phyloP scores from a whole-genome alignment of 2,888 invertebrate genomes.

The Ischnus inquisitorius region DNA sequence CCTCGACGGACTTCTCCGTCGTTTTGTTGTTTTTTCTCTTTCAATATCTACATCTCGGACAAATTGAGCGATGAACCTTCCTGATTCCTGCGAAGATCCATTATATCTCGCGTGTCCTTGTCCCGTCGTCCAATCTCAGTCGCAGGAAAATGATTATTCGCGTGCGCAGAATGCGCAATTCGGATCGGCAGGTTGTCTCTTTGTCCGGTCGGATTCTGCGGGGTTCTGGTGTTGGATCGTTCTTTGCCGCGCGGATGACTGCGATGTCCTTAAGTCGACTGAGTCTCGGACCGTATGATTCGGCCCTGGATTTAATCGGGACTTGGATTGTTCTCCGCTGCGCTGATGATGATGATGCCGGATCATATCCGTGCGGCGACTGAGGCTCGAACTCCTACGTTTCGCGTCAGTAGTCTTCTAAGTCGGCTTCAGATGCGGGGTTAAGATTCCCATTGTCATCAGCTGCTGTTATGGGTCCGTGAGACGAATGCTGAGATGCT shows the following conservation, averaged over 20 bases:
- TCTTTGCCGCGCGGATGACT: not conserved
- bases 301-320: no score
- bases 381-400: not conserved
- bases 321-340: slow-evolving; percentile 22
- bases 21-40: not conserved
- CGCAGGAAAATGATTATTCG: not conserved
- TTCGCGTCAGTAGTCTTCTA: slow-evolving; percentile 35
- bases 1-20: not conserved
- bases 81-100: slow-evolving; percentile 11
- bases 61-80: slow-evolving; percentile 35
- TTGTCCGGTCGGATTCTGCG: slow-evolving; percentile 5
- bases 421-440: slow-evolving; percentile 14
- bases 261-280: no score
- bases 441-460: slow-evolving; percentile 1
- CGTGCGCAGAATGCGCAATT: slow-evolving; percentile 46
- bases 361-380: not conserved
- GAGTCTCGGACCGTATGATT: no score
- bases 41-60: not conserved
- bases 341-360: not conserved
- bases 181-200: not conserved
- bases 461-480: not conserved
- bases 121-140: not conserved
- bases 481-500: slow-evolving; percentile 22
- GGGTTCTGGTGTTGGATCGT: not conserved
- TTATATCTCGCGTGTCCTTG: slow-evolving; percentile 2